Base-by-base conservation (phyloP, 2,113 vertebrate species). In the Grus americana region DNA sequence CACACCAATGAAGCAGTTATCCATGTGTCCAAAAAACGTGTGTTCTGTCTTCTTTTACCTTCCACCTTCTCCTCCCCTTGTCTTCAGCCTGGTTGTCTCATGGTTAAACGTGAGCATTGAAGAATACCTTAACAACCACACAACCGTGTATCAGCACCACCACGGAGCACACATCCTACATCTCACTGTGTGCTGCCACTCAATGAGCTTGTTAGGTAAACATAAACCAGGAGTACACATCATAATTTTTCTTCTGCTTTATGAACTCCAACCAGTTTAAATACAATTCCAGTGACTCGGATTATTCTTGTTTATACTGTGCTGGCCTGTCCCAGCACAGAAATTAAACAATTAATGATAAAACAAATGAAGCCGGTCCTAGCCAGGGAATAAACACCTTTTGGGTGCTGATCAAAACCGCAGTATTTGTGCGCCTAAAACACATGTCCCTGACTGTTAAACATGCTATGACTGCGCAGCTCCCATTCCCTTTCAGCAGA, bases 341-440 rank as follows among this genome's bases (percentile, higher is more conserved):
- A 79, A 66, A 89, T 82, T 50, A 83, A 95, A 93, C 52, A 86
- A 94, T 36, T 70, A 91, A 79, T 46, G 70, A 82, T 57, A 74
- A 81, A 88, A 88, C 40, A 86, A 92, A 92, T 46, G 7, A 92
- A 92, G 58, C 7, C n/a, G 38, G 24, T 34, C n/a, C 46, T 42
- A 79, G 83, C 50, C 66, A 90, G 59, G 32, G 19, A 78, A 92
- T 67, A 90, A 87, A 76, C 23, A 68, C 59, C 30, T 79, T 70
- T 74, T 67, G 52, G 17, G 40, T 57, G 38, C 65, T 57, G 11
- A 10, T 59, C 47, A 92, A 67, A 76, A 62, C 1, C 7, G 50
- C 24, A 40, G 49, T 24, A 80, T 66, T 26, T 72, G 47, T 36
- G 42, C 58, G 84, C 29, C 30, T 59, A 49, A 79, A 66, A 38